phyloP scores from a whole-genome alignment of 2,113 vertebrate species.

The Anseranas semipalmata region DNA sequence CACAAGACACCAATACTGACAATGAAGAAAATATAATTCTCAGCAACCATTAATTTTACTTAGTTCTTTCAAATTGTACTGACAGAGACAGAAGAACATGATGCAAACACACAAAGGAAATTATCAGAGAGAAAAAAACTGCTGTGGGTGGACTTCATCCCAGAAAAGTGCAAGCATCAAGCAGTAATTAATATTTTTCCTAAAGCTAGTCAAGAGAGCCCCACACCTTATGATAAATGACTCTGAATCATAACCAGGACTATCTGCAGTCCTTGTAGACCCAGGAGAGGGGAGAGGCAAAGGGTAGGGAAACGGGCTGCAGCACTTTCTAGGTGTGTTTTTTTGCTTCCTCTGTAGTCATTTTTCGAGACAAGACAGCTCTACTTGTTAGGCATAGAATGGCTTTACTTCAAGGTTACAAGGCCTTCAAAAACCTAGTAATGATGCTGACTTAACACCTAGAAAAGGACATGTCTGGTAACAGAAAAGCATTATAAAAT shows the following conservation, averaged over 20 bases:
- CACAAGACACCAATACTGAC: not conserved
- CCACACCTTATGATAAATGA: not conserved
- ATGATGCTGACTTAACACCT: not conserved
- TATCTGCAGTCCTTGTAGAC: not conserved
- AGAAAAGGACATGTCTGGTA: not conserved
- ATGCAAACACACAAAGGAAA: conserved; percentile 25
- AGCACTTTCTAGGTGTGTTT: not conserved
- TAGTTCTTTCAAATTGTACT: not conserved
- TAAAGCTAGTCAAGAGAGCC: not conserved
- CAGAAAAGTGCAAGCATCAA: not conserved
- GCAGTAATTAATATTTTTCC: not conserved
- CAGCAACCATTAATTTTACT: conserved; percentile 17
- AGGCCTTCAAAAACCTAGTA: not conserved
- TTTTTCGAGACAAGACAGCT: conserved; percentile 8
- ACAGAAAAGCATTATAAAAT: not conserved
- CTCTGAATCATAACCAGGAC: not conserved
- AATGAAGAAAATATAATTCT: not conserved
- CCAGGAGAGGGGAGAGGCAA: not conserved
- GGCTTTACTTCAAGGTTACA: not conserved
- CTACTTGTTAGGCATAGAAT: not conserved
- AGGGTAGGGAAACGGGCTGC: not conserved
- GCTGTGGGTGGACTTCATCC: not conserved
- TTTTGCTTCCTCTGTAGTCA: not conserved
- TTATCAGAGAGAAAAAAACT: not conserved
- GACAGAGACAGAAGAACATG: not conserved